These are phyloP conservation scores for Sepioteuthis lessoniana DNA, from an alignment of 2,888 invertebrate genomes.

Conservation along the genomic window DNA sequence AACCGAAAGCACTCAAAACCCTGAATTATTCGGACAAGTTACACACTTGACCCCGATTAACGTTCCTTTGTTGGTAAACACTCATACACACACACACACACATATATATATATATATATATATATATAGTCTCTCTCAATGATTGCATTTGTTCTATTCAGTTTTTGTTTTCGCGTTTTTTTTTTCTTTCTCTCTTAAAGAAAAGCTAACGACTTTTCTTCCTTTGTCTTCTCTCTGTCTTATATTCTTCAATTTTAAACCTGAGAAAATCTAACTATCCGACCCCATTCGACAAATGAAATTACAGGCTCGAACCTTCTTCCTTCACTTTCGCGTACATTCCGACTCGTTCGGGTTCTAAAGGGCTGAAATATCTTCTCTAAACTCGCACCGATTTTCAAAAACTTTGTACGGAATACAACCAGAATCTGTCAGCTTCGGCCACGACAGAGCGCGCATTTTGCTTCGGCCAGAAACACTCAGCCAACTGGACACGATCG, in stretches of 20 bases:
- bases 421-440: background rate
- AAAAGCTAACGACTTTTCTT: no score
- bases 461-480: background rate
- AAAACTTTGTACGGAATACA: background rate
- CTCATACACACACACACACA: no score
- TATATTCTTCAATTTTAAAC: background rate
- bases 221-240: background rate
- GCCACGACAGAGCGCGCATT: background rate
- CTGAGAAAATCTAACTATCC: no score
- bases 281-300: no score
- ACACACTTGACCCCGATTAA: no score
- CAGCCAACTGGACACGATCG: background rate
- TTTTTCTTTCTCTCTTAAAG: background rate
- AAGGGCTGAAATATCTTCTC: background rate
- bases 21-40: no score
- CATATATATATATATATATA: background rate
- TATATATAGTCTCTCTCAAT: background rate
- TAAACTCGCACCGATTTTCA: background rate
- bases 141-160: background rate
- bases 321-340: no score
- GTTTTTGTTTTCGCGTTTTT: background rate
- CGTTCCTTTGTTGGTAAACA: no score
- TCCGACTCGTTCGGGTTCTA: no score
- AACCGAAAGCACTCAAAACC: no score
- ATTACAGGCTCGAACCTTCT: no score